A percentile compares a stretch with the other conserved stretches of the same genome.
Evolutionary conservation across 1,140 invertebrate species (phyloP).

Genomic region (Papilio machaon): DNA sequence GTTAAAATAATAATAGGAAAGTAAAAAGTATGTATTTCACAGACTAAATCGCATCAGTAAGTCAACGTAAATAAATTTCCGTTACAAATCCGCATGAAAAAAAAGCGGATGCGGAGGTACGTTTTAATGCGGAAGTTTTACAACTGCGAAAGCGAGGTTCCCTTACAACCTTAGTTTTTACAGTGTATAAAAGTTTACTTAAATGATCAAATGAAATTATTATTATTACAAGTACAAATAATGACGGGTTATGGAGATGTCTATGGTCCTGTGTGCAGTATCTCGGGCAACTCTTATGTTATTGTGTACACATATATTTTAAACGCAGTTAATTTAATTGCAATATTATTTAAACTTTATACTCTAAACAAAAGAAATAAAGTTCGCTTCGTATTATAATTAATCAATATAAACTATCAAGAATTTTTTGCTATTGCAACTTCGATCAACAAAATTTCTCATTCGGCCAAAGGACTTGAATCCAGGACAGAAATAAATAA

Average conservation of each 20-base stretch:
- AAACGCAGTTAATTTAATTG: background rate
- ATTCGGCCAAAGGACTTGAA: too few relatives aligned
- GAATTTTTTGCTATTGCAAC: background rate
- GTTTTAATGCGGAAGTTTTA: too few relatives aligned
- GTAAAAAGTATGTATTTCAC: too few relatives aligned
- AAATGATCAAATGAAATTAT: background rate
- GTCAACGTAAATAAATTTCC: too few relatives aligned
- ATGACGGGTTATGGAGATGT: background rate
- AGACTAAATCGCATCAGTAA: too few relatives aligned
- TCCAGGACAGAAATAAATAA: too few relatives aligned
- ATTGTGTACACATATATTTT: background rate
- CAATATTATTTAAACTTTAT: background rate
- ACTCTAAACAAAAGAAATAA: background rate
- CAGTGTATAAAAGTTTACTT: background rate
- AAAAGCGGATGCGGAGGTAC: too few relatives aligned
- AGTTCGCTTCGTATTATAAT: background rate
- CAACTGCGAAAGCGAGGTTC: too few relatives aligned
- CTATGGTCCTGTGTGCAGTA: background rate
- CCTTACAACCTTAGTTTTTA: background rate
- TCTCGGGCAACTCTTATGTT: background rate
- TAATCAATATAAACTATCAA: background rate
- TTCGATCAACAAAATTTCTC: too few relatives aligned
- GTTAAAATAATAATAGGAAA: too few relatives aligned
- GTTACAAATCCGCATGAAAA: too few relatives aligned
- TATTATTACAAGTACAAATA: background rate